Base-by-base conservation (phyloP, 2,888 invertebrate genomes). In the Chaetogeoica ovagalla region DNA sequence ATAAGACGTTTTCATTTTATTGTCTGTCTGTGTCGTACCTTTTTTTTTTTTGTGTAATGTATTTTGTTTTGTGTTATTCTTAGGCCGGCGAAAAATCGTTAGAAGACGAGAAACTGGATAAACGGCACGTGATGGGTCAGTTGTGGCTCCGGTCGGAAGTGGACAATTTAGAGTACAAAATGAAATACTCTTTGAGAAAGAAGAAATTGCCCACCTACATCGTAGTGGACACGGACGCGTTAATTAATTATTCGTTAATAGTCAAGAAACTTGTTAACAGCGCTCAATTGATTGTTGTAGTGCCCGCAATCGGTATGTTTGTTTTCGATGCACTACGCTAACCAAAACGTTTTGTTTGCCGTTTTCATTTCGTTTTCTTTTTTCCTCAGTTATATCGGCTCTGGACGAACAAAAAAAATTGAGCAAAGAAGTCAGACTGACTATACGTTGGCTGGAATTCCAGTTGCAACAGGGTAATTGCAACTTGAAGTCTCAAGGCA, bases 371-470 rank as follows among this genome's bases (percentile, higher is more conserved):
- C n/a, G n/a, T 84, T 88, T 89, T 30, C 2, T 30, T 30, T 30
- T 30, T 4, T 30, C 30, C 30, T 17, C 87, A 96, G 96, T 96
- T 83, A 90, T 97, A 81, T 94, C 94, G 84, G 93, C 94, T 83
- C 87, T 97, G 86, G 97, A 97, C 86, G 92, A 94, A 84, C 87
- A 95, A 84, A 97, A 97, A 88, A 92, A 94, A 82, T 92, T 92
- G 83, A 92, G 93, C 84, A 91, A 91, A 83, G 90, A 92, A 83
- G 96, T 96, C 0, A 90, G 97, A 74, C 95, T 96, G 86, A 95
- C 95, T 6, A 97, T 96, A 82, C 93, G 97, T 83, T 97, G 96
- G 96, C 88, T 97, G 83, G 97, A 97, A 87, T 88, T 90, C 59
- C 95, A 96, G 85, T 91, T 97, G 83, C 91, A 92, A 83, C 91